Percentiles rank a stretch among this genome's conserved stretches.
Evolutionary conservation across 2,888 invertebrate genomes (phyloP).

Genomic region (Helobdella robusta): DNA sequence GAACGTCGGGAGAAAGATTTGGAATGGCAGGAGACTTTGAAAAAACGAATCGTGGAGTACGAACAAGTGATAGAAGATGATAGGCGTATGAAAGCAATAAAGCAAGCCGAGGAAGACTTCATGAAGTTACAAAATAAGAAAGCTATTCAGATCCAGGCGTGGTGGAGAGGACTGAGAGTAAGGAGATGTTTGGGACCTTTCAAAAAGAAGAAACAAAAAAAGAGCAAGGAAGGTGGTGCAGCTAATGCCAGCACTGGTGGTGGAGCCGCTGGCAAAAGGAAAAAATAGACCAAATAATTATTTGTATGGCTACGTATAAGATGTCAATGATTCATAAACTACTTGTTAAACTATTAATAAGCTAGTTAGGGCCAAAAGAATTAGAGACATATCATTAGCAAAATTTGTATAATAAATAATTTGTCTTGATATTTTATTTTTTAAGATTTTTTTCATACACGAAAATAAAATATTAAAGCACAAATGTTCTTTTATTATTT

Average conservation of each 20-base stretch:
- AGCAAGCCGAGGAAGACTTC: background rate
- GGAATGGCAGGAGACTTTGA: slow-evolving; percentile 12
- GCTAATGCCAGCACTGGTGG: background rate
- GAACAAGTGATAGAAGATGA: slow-evolving; percentile 21
- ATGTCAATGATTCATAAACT: too few species aligned
- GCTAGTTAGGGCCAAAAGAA: too few species aligned
- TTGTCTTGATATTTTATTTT: too few species aligned
- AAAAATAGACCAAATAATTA: background rate
- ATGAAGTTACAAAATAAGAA: slow-evolving; percentile 10
- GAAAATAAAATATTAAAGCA: too few species aligned
- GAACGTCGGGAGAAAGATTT: slow-evolving; percentile 6
- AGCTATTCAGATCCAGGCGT: slow-evolving; percentile 18
- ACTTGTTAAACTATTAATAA: too few species aligned
- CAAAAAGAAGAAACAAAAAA: slow-evolving; percentile 50
- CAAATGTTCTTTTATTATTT: too few species aligned
- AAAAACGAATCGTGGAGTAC: slow-evolving; percentile 16
- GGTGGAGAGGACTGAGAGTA: slow-evolving; percentile 22
- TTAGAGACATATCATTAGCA: too few species aligned
- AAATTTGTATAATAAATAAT: too few species aligned
- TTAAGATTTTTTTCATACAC: too few species aligned
- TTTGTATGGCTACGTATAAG: too few species aligned
- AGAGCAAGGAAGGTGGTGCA: slow-evolving; percentile 34
- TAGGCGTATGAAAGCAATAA: slow-evolving; percentile 10
- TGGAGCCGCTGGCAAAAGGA: background rate
- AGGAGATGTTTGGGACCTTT: slow-evolving; percentile 17